phyloP scores from a whole-genome alignment of 2,797 vertebrate species.

The Pangasius macronema region DNA sequence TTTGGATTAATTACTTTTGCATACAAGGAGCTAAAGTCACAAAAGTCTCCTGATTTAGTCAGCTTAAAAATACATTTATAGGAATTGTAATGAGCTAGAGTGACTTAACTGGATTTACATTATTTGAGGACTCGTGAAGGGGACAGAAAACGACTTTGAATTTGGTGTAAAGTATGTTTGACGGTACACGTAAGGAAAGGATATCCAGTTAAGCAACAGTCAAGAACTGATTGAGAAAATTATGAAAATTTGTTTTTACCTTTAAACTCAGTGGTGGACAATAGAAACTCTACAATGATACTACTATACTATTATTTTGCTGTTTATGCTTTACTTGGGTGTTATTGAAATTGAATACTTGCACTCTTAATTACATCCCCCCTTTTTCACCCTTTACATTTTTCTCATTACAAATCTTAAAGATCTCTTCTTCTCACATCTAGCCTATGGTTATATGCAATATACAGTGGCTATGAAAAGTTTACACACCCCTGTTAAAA shows the following conservation, averaged over 20 bases:
- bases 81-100: background rate
- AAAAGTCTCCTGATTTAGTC: background rate
- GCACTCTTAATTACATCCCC: background rate
- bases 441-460: background rate
- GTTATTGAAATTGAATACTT: background rate
- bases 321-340: background rate
- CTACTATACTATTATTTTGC: background rate
- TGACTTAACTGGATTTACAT: constrained; percentile 1
- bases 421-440: background rate
- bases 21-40: background rate
- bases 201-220: background rate
- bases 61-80: background rate
- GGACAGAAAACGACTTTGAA: too few relatives aligned
- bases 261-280: background rate
- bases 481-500: background rate
- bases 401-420: background rate
- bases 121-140: too few relatives aligned
- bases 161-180: too few relatives aligned
- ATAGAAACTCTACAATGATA: background rate
- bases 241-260: background rate
- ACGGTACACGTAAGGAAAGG: too few relatives aligned
- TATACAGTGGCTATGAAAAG: background rate
- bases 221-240: background rate
- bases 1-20: background rate
- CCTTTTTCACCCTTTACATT: background rate